Percentiles rank a stretch among this genome's conserved stretches.
phyloP scores from a whole-genome alignment of 1,140 invertebrate species.

The Ctenoplectra terminalis region DNA sequence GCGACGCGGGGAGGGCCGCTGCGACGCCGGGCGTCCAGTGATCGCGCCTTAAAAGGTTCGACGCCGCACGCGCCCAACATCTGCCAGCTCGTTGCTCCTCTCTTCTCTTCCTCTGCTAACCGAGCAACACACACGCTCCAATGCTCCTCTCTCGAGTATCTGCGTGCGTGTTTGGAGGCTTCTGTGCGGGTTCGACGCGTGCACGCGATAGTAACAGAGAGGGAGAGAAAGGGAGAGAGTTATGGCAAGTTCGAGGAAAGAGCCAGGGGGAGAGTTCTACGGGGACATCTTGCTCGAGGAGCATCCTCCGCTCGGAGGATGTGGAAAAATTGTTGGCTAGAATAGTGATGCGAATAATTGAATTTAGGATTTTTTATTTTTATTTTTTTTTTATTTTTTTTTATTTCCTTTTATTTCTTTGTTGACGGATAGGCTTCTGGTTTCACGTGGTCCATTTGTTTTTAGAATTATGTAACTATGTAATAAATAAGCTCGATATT shows the following conservation, averaged over 20 bases:
- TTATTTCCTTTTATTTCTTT: too few species aligned
- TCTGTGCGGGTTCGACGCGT: conserved; percentile 17
- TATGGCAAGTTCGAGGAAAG: conserved; percentile 35
- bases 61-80: conserved; percentile 83
- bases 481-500: too few species aligned
- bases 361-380: too few species aligned
- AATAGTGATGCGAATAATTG: background rate
- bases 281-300: conserved; percentile 1
- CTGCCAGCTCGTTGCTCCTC: conserved; percentile 73
- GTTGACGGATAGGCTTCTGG: too few species aligned
- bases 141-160: background rate
- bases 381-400: too few species aligned
- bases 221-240: background rate
- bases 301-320: background rate
- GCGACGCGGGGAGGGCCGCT: conserved; percentile 67
- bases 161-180: background rate
- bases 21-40: conserved; percentile 82
- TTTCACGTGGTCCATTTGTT: too few species aligned
- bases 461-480: too few species aligned
- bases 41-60: conserved; percentile 83
- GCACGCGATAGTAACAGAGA: background rate
- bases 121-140: conserved; percentile 30
- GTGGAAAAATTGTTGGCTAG: background rate
- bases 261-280: background rate
- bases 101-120: conserved; percentile 44